phyloP scores from a whole-genome alignment of 2,888 invertebrate genomes.

The Strigamia maritima region DNA sequence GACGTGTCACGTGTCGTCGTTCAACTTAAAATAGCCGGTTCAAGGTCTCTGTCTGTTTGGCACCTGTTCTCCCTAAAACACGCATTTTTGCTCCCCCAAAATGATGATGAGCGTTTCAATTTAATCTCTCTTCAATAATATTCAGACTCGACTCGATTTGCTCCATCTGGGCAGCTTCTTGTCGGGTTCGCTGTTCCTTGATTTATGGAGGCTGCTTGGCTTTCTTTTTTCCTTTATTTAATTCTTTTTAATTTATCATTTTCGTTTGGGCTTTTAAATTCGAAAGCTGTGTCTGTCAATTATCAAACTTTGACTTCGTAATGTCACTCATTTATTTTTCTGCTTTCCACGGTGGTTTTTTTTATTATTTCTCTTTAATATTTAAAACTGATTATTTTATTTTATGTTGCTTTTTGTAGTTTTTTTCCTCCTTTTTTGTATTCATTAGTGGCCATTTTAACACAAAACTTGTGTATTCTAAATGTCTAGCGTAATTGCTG shows the following conservation, averaged over 20 bases:
- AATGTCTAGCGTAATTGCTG: neutral
- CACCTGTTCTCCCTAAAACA: neutral
- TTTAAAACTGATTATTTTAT: neutral
- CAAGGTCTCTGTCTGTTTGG: neutral
- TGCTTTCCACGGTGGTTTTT: neutral
- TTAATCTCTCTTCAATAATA: neutral
- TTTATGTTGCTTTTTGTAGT: neutral
- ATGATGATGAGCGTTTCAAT: slow-evolving; percentile 2
- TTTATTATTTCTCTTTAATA: neutral
- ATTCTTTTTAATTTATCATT: neutral
- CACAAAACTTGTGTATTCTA: neutral
- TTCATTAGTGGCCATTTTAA: neutral
- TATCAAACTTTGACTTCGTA: neutral
- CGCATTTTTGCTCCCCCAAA: slow-evolving; percentile 7
- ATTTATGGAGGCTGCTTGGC: neutral
- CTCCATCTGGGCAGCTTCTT: no score
- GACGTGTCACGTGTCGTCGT: neutral
- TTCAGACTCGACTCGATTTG: neutral
- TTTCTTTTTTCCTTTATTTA: neutral
- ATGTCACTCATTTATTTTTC: neutral
- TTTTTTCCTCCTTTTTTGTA: neutral
- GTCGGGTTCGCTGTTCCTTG: neutral
- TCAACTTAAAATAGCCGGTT: neutral
- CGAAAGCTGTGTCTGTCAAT: neutral
- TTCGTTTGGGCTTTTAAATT: neutral